Percentiles rank a stretch among this genome's conserved stretches.
Conservation (phyloP, 2,888 invertebrate species). For the Rhamphomyia laevipes region DNA sequence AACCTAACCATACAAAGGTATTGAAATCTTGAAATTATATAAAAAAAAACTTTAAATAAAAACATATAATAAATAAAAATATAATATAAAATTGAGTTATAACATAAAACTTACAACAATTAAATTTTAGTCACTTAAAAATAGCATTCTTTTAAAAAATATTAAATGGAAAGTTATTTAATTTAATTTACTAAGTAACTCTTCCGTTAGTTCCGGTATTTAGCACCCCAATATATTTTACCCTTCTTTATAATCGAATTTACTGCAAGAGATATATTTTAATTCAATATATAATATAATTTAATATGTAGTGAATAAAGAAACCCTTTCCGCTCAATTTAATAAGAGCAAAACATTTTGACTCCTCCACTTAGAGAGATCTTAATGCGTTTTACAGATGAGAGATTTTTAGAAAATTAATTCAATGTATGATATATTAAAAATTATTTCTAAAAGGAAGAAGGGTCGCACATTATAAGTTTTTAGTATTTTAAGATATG, state of each 20-base stretch:
- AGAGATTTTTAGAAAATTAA: not conserved
- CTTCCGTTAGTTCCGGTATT: conserved; percentile 8
- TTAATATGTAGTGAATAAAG: not conserved
- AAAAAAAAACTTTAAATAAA: too few relatives aligned
- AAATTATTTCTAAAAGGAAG: not conserved
- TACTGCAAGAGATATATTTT: not conserved
- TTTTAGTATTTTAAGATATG: too few relatives aligned
- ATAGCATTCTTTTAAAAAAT: too few relatives aligned
- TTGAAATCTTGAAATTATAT: too few relatives aligned
- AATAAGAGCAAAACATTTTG: conserved; percentile 9
- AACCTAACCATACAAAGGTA: too few relatives aligned
- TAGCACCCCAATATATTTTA: conserved; percentile 3
- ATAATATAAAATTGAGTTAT: too few relatives aligned
- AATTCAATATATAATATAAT: not conserved
- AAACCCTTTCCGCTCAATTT: conserved; percentile 6
- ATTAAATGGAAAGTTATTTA: not conserved
- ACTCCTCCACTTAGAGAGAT: conserved; percentile 7
- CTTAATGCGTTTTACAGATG: not conserved
- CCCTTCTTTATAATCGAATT: not conserved
- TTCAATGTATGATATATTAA: not conserved
- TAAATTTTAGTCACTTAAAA: too few relatives aligned
- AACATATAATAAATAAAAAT: too few relatives aligned
- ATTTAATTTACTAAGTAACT: conserved; percentile 4
- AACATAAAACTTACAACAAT: too few relatives aligned
- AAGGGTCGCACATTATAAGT: not conserved